Evolutionary conservation across 1,140 invertebrate genomes (phyloP), one percentile per base, ranked within the genome.

Genomic region (Zaprionus nigranus): DNA sequence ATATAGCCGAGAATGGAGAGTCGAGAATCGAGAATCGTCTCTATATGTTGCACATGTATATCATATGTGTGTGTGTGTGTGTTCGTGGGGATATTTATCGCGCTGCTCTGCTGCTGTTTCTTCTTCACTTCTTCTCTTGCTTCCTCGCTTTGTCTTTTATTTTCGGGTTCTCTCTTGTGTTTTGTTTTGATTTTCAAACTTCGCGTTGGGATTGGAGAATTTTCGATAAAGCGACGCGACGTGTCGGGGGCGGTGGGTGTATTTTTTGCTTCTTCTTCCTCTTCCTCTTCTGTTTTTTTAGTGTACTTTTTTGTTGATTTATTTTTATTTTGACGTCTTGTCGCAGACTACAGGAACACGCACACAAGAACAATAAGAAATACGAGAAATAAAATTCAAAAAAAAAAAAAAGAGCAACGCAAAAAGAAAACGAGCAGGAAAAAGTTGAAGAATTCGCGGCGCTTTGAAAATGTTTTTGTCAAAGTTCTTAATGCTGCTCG

Each of bases 11-110:
- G n/a, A 46, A 46, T 46, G n/a, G 40, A 46, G 40, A 46, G 7
- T 17, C n/a, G n/a, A 46, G 40, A 46, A 9, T 46, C 40, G n/a
- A 17, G 46, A 51, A 56, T 34, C 46, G 65, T 51, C 56, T 67
- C 65, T 80, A 80, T 83, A 73, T 72, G 62, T 36, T 64, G 67
- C 67, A 75, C 70, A 64, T 26, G 43, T 62, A 66, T 30, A 34
- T 34, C 30, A 30, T 56, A 46, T 43, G 17, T 59, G 34, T 46
- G 7, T n/a, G 6, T 11, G 11, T 58, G 24, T 34, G 17, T 49
- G 13, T 59, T 46, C 64, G 40, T 46, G 40, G 71, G 73, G 66
- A 70, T 75, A 70, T 58, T 75, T 66, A 66, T 66, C 54, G 49
- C 54, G 26, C 54, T 43, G 51, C 36, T 63, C 38, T 26, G 51